phyloP scores from a whole-genome alignment of 35 echinoderm and acorn worm genomes.

The Acanthaster planci region DNA sequence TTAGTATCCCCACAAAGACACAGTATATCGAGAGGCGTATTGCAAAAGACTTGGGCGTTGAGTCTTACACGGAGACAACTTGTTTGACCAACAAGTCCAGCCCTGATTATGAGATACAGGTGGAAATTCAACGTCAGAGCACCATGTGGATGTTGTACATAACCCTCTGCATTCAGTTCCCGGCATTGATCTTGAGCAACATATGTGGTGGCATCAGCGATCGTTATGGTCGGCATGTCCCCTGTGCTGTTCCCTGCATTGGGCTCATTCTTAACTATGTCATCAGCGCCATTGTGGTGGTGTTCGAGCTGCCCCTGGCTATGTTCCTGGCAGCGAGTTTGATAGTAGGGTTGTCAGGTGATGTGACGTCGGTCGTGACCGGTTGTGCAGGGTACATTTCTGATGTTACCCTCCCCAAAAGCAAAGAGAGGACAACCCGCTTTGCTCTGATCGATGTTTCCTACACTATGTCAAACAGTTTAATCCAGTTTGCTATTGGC shows the following conservation, averaged over 20 bases:
- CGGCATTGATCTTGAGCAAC: not conserved
- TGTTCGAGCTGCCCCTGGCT: not conserved
- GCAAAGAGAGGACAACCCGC: constrained; percentile 14
- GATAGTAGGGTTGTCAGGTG: not conserved
- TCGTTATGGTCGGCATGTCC: not conserved
- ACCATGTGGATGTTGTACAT: constrained; percentile 13
- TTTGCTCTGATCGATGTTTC: not conserved
- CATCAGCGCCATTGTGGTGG: not conserved
- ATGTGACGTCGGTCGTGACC: not conserved
- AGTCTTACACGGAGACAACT: not conserved
- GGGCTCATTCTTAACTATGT: not conserved
- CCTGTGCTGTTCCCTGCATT: not conserved
- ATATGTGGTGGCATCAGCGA: not conserved
- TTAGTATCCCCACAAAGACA: not conserved
- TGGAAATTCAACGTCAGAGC: not conserved
- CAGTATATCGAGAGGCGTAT: constrained; percentile 12
- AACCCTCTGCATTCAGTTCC: not conserved
- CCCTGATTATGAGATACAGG: not conserved
- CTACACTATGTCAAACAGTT: not conserved
- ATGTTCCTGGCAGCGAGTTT: not conserved
- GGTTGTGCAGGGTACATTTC: constrained; percentile 17
- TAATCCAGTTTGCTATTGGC: not conserved
- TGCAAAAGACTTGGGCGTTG: not conserved
- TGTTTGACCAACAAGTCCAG: not conserved
- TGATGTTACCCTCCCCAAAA: not conserved